Evolutionary conservation across 2,888 invertebrate genomes (phyloP), one percentile per base, ranked within the genome.

Genomic region (Phasia obesa): DNA sequence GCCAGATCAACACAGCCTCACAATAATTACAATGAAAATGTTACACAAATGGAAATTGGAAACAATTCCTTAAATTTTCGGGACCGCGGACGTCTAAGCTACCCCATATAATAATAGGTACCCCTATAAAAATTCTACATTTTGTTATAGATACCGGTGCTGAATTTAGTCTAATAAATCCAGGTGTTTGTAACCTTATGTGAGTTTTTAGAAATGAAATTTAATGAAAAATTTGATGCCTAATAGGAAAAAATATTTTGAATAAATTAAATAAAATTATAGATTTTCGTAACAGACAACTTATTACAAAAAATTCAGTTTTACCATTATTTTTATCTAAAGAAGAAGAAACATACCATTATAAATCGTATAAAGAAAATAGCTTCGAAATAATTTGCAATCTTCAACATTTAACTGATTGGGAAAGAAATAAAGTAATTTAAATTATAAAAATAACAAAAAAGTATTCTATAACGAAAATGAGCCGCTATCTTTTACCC

Each of bases 141-240:
- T 65, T 65, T 35, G 21, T 65, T 31, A 65, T 35, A 35, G 49
- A 31, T 51, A 51, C 35, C 1, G 51, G 42, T 4, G 60, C 60
- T 2, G n/a, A 42, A 44, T 60, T 60, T 6, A 60, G 42, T 42
- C 25, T 25, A 21, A 23, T 60, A 1, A 60, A 44, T 38, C 23
- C 23, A 3, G 9, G 42, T 42, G n/a, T 60, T 7, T 42, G 38
- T 60, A 25, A 44, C 25, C 60, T 25, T 42, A n/a, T 27, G 6
- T n/a, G 67, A 67, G 38, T 67, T 67, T 67, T 53, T 67, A 2
- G 53, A 38, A 65, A 35, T 51, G 31, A 6, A 49, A 31, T 65
- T 65, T 35, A 65, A 15, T 35, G 31, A 49, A 6, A 65, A 15
- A 13, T 65, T 65, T 11, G 65, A 65, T 65, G 49, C 23, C 65